phyloP scores from a whole-genome alignment of 2,797 vertebrate genomes.

The Onychomys torridus region DNA sequence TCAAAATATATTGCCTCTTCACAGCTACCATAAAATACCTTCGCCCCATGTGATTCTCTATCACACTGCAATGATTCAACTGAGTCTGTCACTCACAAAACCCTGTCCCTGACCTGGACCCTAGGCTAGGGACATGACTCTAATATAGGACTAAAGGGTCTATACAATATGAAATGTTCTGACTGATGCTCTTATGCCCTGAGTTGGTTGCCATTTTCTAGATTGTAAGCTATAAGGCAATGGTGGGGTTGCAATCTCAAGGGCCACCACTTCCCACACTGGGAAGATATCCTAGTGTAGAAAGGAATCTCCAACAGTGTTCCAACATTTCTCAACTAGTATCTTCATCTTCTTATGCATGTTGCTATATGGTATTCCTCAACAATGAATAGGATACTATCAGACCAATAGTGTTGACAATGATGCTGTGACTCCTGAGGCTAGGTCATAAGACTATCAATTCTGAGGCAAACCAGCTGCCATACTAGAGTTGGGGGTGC shows the following conservation, averaged over 20 bases:
- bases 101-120: fast-evolving
- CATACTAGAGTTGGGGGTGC: neutral
- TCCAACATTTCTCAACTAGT: neutral
- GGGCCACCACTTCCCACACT: neutral
- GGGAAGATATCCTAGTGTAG: neutral
- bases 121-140: neutral
- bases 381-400: neutral
- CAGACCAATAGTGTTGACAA: neutral
- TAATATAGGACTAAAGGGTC: neutral
- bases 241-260: neutral
- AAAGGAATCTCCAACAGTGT: neutral
- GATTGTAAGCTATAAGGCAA: neutral
- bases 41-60: neutral
- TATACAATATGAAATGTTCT: neutral
- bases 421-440: neutral
- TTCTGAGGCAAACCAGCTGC: neutral
- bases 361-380: neutral
- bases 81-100: neutral
- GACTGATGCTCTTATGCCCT: neutral
- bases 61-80: neutral
- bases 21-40: neutral
- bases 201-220: neutral
- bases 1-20: neutral
- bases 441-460: neutral
- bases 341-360: neutral